Evolutionary conservation across 2,888 invertebrate genomes (phyloP), one percentile per base, ranked within the genome.

Genomic region (Coremacera marginata): DNA sequence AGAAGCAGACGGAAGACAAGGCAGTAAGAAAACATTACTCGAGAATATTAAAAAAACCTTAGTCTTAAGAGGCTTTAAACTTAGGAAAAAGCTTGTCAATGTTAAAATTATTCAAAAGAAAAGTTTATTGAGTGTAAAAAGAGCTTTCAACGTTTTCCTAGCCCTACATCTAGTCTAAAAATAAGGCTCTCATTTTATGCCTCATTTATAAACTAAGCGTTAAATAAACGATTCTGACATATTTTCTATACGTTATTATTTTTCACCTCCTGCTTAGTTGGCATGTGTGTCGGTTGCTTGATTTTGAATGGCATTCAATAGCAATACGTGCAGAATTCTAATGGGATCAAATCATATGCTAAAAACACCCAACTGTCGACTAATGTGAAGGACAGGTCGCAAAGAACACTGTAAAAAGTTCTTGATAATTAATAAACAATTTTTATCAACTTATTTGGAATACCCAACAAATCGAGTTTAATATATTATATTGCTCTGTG

Each of bases 341-440:
- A 51, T 68, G 27, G 22, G 14, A 68, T 27, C 68, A 68, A 68
- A 68, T 49, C 22, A 22, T 70, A 52, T n/a, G 70, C 27, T 62
- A 44, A 67, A 44, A 37, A 37, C 11, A 22, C 22, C 34, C 19
- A 67, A 67, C 44, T 55, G 70, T 52, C 55, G 34, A 31, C 52
- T 55, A 22, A 22, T 25, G 52, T 70, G 52, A 55, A 70, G 51
- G 34, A 55, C 52, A 70, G 70, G 9, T 22, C 11, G 19, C 44
- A 25, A 67, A 67, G n/a, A 14, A 70, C 55, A 55, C 70, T 70
- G 16, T 27, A 52, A 70, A 52, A 19, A 22, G 25, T 22, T 49
- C 1, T n/a, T 34, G 63, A 31, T 34, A 63, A 63, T 34, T 31
- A 4, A 31, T 4, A 5, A 31, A 31, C 5, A 31, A 31, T 4